Evolutionary conservation across 2,113 vertebrate genomes (phyloP), one percentile per base, ranked within the genome.

Genomic region (Alouatta palliata): DNA sequence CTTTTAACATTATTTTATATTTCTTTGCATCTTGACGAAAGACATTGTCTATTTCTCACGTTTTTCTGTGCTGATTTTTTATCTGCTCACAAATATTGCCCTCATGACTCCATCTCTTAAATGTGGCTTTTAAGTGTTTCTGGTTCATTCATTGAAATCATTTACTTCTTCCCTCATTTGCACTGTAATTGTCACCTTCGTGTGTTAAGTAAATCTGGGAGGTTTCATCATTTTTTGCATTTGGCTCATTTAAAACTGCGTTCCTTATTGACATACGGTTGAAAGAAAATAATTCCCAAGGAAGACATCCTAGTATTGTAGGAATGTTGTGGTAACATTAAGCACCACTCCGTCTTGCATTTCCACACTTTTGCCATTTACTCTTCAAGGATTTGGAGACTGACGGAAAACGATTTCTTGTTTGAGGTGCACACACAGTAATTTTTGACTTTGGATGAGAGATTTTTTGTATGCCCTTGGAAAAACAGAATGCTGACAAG

Each of bases 251-350:
- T 61, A 19, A 14, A 91, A 52, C 82, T 13, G 4, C 40, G 20
- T 58, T 25, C 70, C 47, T 45, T 23, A 76, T 16, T 32, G 58
- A 68, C 30, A 2, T 11, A 20, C 10, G 21, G 21, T 71, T 16
- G 35, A 75, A 75, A 43, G 3, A 47, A 32, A 52, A 52, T 30
- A 43, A 10, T 37, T 86, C 43, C 40, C 45, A 13, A 35, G 52
- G 4, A 54, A 27, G 32, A 61, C 35, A 2, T 68, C 43, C 64
- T 54, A 56, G 45, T 23, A 20, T 14, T 1, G 13, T 13, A 20
- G 40, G 37, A 37, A 49, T 37, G 27, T 2, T 40, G 40, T 14
- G 27, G 35, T 8, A 4, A 21, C 0, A 0, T 54, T 30, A 32
- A n/a, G 6, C 23, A 4, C 12, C 0, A 1, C 19, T 35, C 58